Percentiles rank a stretch among this genome's conserved stretches.
Conservation (phyloP, 2,113 vertebrate species). For the Oryzias celebensis region DNA sequence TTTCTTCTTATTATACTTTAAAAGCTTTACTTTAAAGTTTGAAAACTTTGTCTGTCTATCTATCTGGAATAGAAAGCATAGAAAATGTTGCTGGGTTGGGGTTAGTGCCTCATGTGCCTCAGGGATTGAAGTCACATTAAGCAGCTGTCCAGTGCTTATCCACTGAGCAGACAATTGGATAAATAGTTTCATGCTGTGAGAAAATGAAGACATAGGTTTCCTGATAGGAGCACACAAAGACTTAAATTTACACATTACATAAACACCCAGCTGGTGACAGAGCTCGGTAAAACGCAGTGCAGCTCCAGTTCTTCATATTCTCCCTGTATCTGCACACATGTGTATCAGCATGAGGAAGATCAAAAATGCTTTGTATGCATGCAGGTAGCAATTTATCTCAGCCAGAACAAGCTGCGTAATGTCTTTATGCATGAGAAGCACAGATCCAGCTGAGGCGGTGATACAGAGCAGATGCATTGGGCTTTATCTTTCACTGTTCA, state of each 20-base stretch:
- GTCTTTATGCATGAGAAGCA: constrained; percentile 37
- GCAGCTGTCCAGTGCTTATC: constrained; percentile 3
- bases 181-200: constrained; percentile 1
- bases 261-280: neutral
- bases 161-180: constrained; percentile 2
- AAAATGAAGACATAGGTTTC: neutral
- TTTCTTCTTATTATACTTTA: too few relatives aligned
- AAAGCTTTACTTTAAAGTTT: too few relatives aligned
- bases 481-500: constrained; percentile 41
- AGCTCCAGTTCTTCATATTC: neutral
- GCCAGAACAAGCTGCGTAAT: constrained; percentile 53
- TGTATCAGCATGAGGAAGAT: constrained; percentile 2
- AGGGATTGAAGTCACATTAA: neutral
- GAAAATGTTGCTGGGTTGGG: too few relatives aligned
- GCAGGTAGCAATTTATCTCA: constrained; percentile 50
- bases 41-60: too few relatives aligned
- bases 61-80: too few relatives aligned
- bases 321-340: constrained; percentile 5
- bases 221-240: neutral
- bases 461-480: constrained; percentile 43
- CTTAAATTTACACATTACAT: constrained; percentile 11
- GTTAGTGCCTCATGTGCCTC: neutral
- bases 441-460: constrained; percentile 49
- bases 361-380: constrained; percentile 18
- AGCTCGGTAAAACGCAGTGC: neutral